Evolutionary conservation across 2,113 vertebrate genomes (phyloP).

Genomic region (Aphyosemion australe): DNA sequence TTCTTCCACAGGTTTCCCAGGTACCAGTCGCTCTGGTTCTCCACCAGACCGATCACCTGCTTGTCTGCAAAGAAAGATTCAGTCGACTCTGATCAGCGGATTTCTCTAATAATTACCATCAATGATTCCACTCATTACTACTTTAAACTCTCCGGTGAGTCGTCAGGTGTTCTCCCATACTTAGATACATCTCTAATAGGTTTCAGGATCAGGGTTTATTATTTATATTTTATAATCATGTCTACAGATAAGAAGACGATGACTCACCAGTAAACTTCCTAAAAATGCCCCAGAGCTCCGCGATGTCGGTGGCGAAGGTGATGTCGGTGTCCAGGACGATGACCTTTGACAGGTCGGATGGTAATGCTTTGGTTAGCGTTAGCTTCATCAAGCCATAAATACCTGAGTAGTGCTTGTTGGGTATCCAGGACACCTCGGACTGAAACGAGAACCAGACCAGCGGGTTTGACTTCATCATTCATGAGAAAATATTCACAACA

Average conservation of each 20-base stretch:
- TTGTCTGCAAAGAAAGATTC: conserved; percentile 76
- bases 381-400: conserved; percentile 98
- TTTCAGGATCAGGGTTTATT: no score
- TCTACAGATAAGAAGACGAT: neutral
- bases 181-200: no score
- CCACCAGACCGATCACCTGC: conserved; percentile 94
- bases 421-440: conserved; percentile 95
- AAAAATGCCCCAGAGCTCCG: conserved; percentile 95
- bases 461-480: neutral
- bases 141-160: no score
- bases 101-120: no score
- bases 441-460: conserved; percentile 56
- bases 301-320: conserved; percentile 95
- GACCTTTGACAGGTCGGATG: conserved; percentile 88
- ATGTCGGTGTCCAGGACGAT: conserved; percentile 97
- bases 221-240: no score
- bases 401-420: conserved; percentile 97
- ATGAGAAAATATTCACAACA: neutral
- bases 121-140: no score
- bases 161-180: no score
- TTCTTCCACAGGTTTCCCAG: conserved; percentile 96
- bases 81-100: neutral
- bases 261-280: conserved; percentile 89
- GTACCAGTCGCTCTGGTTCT: conserved; percentile 98
- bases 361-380: conserved; percentile 87